A percentile compares a stretch with the other conserved stretches of the same genome.
phyloP scores from a whole-genome alignment of 2,888 invertebrate genomes.

The Microchrysa polita region DNA sequence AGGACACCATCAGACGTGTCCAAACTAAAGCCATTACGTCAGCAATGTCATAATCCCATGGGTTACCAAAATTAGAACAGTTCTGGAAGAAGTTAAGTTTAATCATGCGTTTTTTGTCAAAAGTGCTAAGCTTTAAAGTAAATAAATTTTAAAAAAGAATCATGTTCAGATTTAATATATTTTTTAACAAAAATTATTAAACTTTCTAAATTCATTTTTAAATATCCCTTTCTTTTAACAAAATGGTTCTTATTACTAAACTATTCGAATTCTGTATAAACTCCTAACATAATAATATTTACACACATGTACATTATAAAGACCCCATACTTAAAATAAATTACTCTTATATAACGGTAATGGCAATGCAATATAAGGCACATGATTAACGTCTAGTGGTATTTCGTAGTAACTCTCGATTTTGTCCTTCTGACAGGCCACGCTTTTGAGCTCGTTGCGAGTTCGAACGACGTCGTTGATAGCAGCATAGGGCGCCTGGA shows the following conservation, averaged over 20 bases:
- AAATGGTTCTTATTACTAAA: background rate
- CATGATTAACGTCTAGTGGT: constrained; percentile 10
- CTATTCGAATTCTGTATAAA: no score
- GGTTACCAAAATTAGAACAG: no score
- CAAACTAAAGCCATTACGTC: no score
- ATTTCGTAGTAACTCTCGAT: constrained; percentile 29
- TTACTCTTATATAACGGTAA: constrained; percentile 25
- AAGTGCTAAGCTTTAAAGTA: no score
- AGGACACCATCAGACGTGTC: no score
- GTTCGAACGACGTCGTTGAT: constrained; percentile 3
- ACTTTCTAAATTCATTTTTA: no score
- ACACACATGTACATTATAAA: constrained; percentile 9
- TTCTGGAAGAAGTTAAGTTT: no score
- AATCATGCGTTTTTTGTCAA: no score
- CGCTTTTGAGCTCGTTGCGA: background rate
- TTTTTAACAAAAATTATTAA: background rate
- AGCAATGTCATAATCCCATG: no score
- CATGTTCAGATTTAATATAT: background rate
- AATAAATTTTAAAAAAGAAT: background rate
- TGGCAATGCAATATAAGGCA: constrained; percentile 16
- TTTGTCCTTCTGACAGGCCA: background rate
- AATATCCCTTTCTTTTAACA: no score
- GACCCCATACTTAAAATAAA: background rate
- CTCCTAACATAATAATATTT: background rate
- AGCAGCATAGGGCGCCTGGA: constrained; percentile 24